phyloP scores from a whole-genome alignment of 2,113 vertebrate species.

The Paratilapia polleni region DNA sequence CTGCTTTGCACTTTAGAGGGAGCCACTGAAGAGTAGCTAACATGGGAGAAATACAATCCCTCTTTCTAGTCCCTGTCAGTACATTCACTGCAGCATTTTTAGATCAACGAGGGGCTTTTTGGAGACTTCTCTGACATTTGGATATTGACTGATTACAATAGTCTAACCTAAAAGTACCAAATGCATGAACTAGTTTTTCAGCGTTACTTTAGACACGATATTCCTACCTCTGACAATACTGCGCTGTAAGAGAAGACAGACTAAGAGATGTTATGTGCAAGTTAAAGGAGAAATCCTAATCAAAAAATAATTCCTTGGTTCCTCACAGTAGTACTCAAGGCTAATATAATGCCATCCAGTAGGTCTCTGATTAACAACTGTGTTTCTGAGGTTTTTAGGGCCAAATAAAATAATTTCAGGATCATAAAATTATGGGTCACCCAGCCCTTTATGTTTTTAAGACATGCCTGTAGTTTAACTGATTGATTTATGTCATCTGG shows the following conservation, averaged over 20 bases:
- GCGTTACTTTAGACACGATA: not conserved
- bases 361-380: not conserved
- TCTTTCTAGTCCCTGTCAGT: not conserved
- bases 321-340: not conserved
- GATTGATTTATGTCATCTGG: not conserved
- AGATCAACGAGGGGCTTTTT: accelerated
- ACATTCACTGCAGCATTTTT: not conserved
- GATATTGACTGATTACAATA: not conserved
- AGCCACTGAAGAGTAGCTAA: not conserved
- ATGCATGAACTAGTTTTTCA: not conserved
- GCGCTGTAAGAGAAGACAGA: not conserved
- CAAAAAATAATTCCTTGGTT: not conserved
- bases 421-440: not conserved
- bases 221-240: not conserved
- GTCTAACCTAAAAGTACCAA: not conserved
- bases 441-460: not conserved
- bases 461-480: not conserved
- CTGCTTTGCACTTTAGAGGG: not conserved
- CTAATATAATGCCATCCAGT: too few species aligned
- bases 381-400: not conserved
- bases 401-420: not conserved
- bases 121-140: not conserved
- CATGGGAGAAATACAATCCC: not conserved
- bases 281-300: not conserved
- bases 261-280: not conserved